These are phyloP conservation scores for Panthera leo DNA, from an alignment of 2,113 vertebrate species.

Conservation along the genomic window DNA sequence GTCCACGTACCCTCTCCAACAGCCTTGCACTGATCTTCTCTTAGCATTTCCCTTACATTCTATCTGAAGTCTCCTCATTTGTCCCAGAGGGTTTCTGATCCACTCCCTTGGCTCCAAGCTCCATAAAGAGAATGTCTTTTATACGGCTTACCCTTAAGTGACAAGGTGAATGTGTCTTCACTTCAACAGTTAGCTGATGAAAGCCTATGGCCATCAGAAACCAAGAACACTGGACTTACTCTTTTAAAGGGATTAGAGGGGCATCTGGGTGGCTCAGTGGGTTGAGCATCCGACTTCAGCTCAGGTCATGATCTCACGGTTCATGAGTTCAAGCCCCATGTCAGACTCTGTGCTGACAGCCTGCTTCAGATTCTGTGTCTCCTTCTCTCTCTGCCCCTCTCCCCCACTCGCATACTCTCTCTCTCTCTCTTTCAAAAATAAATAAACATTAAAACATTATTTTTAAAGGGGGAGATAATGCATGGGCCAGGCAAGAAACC, in stretches of 20 bases:
- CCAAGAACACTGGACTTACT: not conserved
- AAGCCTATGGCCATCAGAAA: not conserved
- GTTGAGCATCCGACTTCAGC: no score
- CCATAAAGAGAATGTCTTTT: not conserved
- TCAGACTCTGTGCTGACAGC: no score
- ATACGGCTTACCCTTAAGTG: not conserved
- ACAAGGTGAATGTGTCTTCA: not conserved
- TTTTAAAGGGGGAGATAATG: not conserved
- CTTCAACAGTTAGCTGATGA: not conserved
- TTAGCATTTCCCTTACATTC: not conserved
- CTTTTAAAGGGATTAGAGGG: not conserved
- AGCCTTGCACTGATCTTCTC: not conserved
- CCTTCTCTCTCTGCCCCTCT: no score
- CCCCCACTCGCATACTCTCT: no score
- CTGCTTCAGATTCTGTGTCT: no score
- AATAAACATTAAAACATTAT: no score
- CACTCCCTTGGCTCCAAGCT: not conserved
- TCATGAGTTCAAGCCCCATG: fast-evolving
- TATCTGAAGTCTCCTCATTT: not conserved
- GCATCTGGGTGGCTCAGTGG: no score
- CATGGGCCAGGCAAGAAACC: not conserved
- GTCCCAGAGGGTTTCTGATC: not conserved
- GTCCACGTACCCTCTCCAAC: not conserved
- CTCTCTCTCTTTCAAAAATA: no score
- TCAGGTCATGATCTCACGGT: no score